Evolutionary conservation across 2,797 vertebrate genomes (phyloP).

Genomic region (Micropoecilia bifurca): DNA sequence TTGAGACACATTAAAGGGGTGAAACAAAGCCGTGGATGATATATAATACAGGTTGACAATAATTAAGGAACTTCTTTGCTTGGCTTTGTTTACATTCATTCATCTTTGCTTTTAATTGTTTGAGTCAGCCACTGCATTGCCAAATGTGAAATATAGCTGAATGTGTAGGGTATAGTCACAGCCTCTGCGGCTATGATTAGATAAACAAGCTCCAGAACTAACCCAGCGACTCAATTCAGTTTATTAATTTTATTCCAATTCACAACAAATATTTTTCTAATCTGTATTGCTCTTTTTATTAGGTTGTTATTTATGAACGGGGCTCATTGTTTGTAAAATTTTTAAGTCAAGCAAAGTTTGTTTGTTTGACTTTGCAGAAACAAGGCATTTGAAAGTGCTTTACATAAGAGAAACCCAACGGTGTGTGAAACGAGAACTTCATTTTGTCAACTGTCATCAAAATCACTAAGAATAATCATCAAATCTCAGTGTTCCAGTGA

Average conservation of each 20-base stretch:
- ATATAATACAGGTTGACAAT: constrained; percentile 2
- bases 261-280: background rate
- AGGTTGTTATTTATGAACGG: too few species aligned
- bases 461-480: too few species aligned
- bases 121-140: background rate
- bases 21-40: constrained; percentile 11
- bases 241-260: background rate
- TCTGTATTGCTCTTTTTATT: too few species aligned
- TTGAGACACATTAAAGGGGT: constrained; percentile 14
- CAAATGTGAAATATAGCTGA: background rate
- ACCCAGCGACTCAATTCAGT: background rate
- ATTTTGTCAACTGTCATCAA: too few species aligned
- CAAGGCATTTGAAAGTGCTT: too few species aligned
- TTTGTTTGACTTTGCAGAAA: too few species aligned
- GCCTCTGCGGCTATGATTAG: background rate
- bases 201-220: background rate
- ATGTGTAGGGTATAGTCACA: background rate
- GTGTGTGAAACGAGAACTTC: too few species aligned
- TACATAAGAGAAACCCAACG: too few species aligned
- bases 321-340: too few species aligned
- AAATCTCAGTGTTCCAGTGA: too few species aligned
- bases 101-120: background rate
- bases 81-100: constrained; percentile 4
- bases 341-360: too few species aligned
- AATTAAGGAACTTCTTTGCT: constrained; percentile 20